Evolutionary conservation across 2,113 vertebrate genomes (phyloP), one percentile per base, ranked within the genome.

Genomic region (Labeo catla): DNA sequence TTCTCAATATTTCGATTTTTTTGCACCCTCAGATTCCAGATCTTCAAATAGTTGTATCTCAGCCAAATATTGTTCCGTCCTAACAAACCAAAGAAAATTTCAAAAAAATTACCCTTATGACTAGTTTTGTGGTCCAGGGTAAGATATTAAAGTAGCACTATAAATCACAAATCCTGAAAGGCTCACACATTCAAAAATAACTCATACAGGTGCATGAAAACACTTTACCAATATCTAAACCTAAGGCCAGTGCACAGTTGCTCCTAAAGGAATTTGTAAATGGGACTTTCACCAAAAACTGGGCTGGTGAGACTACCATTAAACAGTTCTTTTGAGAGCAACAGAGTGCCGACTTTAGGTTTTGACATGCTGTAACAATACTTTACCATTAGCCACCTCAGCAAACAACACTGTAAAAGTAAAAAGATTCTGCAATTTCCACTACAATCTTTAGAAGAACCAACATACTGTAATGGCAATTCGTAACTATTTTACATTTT

Each of bases 291-390:
- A 49, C 43, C 72, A 74, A 74, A 74, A 74, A 74, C 72, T 49
- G 43, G 72, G 39, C n/a, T 49, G 21, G 6, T 74, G 10, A 74
- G 39, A 74, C 5, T 49, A 47, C 72, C 21, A 23, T 74, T 49
- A 49, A 49, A 49, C 11, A 74, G 23, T 49, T 74, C 45, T 11
- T 74, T 49, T 74, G 72, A 10, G 72, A 74, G 21, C 10, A 49
- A 47, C 72, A 23, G 45, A 74, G 21, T 74, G 45, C 45, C 9
- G 45, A 49, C 72, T 49, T 74, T 23, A 74, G 21, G 21, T 74
- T 74, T 49, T 74, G 45, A 23, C 43, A 74, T 74, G 72, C 45
- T 74, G n/a, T 74, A 49, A 74, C 72, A 74, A 49, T 49, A 15
- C 72, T 74, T 49, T 13, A 49, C 11, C 72, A 74, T 49, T 74